phyloP scores from a whole-genome alignment of 1,140 invertebrate genomes.

The Uloborus diversus region DNA sequence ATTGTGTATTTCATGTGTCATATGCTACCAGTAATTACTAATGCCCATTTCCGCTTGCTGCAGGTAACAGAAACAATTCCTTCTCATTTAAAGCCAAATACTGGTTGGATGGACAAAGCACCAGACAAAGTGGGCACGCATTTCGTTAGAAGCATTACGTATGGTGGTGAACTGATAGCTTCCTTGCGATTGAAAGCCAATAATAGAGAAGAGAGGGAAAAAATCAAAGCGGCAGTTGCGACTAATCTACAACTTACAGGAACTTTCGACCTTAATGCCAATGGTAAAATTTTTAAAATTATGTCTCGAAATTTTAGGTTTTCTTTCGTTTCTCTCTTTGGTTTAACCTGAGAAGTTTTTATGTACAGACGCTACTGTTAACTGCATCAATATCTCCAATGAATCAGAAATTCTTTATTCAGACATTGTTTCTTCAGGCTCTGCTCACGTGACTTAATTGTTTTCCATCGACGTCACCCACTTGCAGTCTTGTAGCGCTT shows the following conservation, averaged over 20 bases:
- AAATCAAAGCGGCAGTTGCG: slow-evolving; percentile 51
- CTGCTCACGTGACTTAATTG: no score
- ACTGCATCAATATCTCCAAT: no score
- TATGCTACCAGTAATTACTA: no score
- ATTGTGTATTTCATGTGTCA: no score
- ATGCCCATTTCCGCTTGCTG: background rate
- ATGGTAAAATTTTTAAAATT: slow-evolving; percentile 6
- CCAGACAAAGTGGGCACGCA: slow-evolving; percentile 41
- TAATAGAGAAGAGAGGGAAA: slow-evolving; percentile 47
- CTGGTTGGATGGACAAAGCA: slow-evolving; percentile 35
- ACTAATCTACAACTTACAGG: slow-evolving; percentile 51
- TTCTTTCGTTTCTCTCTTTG: background rate
- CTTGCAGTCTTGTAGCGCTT: no score
- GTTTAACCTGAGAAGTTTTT: no score
- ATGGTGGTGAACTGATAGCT: slow-evolving; percentile 50
- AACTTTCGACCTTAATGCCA: slow-evolving; percentile 45
- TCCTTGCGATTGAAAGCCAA: slow-evolving; percentile 45
- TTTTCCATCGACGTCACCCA: no score
- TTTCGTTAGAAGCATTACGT: slow-evolving; percentile 51
- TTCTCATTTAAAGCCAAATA: slow-evolving; percentile 36
- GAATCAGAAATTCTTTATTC: no score
- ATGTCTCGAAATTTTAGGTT: background rate
- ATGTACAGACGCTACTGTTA: no score
- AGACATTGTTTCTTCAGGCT: no score
- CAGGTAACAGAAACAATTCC: slow-evolving; percentile 56